Conservation (phyloP, 35 echinoderm and acorn worm genomes). For the Patiria miniata region DNA sequence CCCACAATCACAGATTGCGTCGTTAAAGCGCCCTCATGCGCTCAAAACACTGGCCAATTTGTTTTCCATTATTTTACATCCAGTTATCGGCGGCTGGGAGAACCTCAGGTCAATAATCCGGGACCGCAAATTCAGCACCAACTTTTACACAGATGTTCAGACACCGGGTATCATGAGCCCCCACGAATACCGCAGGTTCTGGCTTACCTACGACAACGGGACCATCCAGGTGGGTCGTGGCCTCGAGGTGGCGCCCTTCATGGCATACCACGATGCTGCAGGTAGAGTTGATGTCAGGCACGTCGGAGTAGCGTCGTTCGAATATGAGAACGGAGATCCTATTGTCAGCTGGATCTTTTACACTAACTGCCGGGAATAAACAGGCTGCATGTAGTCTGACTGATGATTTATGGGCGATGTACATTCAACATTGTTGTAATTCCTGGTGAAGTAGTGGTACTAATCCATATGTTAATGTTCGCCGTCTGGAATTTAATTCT, state of each 20-base stretch:
- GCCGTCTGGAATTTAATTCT: too few relatives aligned
- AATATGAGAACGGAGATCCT: too few relatives aligned
- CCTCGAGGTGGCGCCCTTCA: background rate
- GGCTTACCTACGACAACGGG: background rate
- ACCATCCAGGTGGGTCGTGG: slow-evolving; percentile 1
- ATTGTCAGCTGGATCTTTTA: background rate
- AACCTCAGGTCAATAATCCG: background rate
- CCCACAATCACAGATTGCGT: background rate
- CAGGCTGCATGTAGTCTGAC: too few relatives aligned
- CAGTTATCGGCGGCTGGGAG: background rate
- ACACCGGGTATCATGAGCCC: background rate
- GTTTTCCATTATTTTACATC: background rate
- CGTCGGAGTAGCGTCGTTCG: background rate
- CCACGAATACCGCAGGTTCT: background rate
- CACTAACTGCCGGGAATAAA: background rate
- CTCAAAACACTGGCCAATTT: background rate
- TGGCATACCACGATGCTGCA: background rate
- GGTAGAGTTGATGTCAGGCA: background rate
- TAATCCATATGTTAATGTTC: too few relatives aligned
- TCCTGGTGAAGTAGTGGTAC: too few relatives aligned
- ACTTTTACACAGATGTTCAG: too few relatives aligned
- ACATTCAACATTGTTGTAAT: too few relatives aligned
- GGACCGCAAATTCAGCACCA: background rate
- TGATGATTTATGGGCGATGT: too few relatives aligned
- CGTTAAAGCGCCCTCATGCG: background rate